These are phyloP conservation scores for Ctena decussata DNA, from an alignment of 2,888 invertebrate species.

Conservation along the genomic window DNA sequence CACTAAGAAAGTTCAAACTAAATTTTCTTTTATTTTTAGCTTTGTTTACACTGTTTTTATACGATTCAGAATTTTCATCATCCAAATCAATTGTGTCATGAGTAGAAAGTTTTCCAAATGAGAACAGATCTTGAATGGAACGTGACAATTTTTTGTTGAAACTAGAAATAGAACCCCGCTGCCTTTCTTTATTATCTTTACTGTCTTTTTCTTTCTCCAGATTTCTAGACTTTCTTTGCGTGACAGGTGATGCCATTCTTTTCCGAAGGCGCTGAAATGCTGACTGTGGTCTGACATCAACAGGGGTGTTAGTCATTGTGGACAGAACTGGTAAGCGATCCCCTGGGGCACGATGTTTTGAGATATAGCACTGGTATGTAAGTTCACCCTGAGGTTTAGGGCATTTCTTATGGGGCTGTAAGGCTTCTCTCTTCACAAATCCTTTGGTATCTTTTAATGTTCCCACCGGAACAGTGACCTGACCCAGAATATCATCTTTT, in stretches of 20 bases:
- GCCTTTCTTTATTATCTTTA: slow-evolving; percentile 51
- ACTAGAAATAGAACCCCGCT: slow-evolving; percentile 70
- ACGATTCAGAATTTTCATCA: slow-evolving; percentile 59
- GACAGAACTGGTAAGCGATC: slow-evolving; percentile 62
- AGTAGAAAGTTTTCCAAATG: slow-evolving; percentile 69
- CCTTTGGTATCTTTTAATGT: slow-evolving; percentile 76
- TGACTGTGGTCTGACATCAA: slow-evolving; percentile 52
- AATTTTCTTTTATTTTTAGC: slow-evolving; percentile 57
- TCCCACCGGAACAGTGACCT: slow-evolving; percentile 79
- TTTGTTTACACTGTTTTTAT: slow-evolving; percentile 48
- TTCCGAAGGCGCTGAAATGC: slow-evolving; percentile 62
- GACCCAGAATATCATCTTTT: slow-evolving; percentile 84
- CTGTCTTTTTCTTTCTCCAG: slow-evolving; percentile 14
- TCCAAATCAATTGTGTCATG: slow-evolving; percentile 63
- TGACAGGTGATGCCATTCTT: slow-evolving; percentile 61
- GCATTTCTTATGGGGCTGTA: slow-evolving; percentile 85
- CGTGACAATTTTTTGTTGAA: slow-evolving; percentile 82
- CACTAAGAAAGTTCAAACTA: slow-evolving; percentile 70
- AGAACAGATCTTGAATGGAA: slow-evolving; percentile 82
- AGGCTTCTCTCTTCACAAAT: slow-evolving; percentile 68
- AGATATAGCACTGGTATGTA: slow-evolving; percentile 84
- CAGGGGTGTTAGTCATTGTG: slow-evolving; percentile 32
- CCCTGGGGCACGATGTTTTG: slow-evolving; percentile 70
- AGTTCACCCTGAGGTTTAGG: slow-evolving; percentile 83
- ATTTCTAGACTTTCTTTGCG: slow-evolving; percentile 42